A percentile compares a stretch with the other conserved stretches of the same genome.
These are phyloP conservation scores for Pseudomyrmex pallidus DNA, from an alignment of 1,140 invertebrate genomes.

Conservation along the genomic window DNA sequence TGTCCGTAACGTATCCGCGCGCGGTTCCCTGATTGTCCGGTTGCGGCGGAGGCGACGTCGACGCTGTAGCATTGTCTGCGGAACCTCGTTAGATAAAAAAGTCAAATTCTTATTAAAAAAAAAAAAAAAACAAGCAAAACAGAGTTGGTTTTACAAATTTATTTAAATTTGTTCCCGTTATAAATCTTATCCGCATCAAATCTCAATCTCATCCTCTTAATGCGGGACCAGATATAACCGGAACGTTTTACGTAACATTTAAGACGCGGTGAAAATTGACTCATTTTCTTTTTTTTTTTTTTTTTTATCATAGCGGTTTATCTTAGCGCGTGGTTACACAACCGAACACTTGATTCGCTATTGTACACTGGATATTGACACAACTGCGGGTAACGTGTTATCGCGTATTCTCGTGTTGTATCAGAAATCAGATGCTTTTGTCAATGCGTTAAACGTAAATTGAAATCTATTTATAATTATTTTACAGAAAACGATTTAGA, in stretches of 20 bases:
- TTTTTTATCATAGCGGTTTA: slow-evolving; percentile 19
- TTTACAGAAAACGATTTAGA: too few relatives aligned
- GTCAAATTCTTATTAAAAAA: too few relatives aligned
- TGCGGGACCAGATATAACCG: not conserved
- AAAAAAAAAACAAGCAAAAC: too few relatives aligned
- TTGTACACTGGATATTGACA: slow-evolving; percentile 28
- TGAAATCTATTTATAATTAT: not conserved
- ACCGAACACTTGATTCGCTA: slow-evolving; percentile 7
- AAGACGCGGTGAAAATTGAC: slow-evolving; percentile 1
- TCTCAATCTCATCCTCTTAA: not conserved
- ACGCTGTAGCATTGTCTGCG: slow-evolving; percentile 15
- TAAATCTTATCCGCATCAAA: too few relatives aligned
- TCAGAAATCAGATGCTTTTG: slow-evolving; percentile 21
- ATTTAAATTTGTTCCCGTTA: not conserved
- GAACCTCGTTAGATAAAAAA: not conserved
- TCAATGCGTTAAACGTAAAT: not conserved
- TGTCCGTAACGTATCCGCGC: not conserved
- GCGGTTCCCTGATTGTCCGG: slow-evolving; percentile 14
- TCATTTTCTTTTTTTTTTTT: not conserved
- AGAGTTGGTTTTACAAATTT: not conserved
- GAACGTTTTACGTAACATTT: slow-evolving; percentile 12
- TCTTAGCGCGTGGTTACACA: not conserved
- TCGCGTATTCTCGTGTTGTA: not conserved
- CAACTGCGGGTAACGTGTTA: slow-evolving; percentile 26
- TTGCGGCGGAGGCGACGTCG: not conserved